phyloP scores from a whole-genome alignment of 2,888 invertebrate species.

The Peribatodes rhomboidaria region DNA sequence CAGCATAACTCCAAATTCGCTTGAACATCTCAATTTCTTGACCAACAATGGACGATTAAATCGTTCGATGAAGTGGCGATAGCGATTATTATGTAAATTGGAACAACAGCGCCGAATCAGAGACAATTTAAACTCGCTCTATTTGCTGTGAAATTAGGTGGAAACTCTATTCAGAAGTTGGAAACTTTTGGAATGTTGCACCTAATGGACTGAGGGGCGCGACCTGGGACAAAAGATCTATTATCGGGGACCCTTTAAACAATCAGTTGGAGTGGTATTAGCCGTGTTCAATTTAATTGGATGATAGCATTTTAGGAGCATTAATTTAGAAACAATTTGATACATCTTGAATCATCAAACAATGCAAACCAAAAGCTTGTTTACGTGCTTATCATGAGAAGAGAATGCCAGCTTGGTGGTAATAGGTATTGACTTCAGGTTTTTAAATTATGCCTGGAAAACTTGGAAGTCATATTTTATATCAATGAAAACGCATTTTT shows the following conservation, averaged over 20 bases:
- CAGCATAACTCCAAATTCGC: not conserved
- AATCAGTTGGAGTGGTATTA: conserved; percentile 60
- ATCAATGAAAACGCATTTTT: no score
- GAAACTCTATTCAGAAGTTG: conserved; percentile 73
- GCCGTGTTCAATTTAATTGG: conserved; percentile 55
- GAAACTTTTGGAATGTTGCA: conserved; percentile 69
- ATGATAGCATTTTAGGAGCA: not conserved
- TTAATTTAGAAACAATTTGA: not conserved
- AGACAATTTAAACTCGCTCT: conserved; percentile 56
- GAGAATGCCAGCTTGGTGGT: no score
- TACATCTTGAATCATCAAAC: not conserved
- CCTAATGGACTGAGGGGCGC: conserved; percentile 65
- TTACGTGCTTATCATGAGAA: no score
- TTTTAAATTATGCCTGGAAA: no score
- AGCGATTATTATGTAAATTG: conserved; percentile 42
- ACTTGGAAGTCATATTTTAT: no score
- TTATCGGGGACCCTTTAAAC: conserved; percentile 54
- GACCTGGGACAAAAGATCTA: conserved; percentile 66
- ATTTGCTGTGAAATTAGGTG: conserved; percentile 74
- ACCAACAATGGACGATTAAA: conserved; percentile 20
- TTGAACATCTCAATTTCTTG: conserved; percentile 11
- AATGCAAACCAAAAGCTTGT: not conserved
- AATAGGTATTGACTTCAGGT: no score
- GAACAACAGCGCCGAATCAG: conserved; percentile 28
- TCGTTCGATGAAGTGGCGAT: conserved; percentile 17